phyloP scores from a whole-genome alignment of 2,888 invertebrate species.

The Cetonia aurata region DNA sequence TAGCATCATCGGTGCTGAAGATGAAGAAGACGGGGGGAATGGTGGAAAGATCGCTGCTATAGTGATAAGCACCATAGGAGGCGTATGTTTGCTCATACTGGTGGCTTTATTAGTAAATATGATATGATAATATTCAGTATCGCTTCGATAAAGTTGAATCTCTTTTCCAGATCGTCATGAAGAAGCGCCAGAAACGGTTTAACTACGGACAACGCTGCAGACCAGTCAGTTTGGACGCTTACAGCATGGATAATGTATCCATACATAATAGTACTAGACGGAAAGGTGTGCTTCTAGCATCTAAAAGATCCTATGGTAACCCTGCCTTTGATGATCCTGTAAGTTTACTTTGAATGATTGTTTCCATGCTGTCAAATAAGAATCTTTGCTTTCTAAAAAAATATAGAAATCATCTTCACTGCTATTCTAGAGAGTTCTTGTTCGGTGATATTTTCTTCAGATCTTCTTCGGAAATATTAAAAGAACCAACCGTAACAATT shows the following conservation, averaged over 20 bases:
- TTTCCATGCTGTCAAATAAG: too few relatives aligned
- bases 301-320: slow-evolving; percentile 91
- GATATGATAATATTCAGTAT: background rate
- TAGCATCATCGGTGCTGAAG: slow-evolving; percentile 46
- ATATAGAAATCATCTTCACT: too few relatives aligned
- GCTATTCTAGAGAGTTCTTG: too few relatives aligned
- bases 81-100: slow-evolving; percentile 81
- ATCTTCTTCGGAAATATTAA: too few relatives aligned
- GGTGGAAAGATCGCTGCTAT: slow-evolving; percentile 84
- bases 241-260: slow-evolving; percentile 91
- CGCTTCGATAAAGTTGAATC: background rate
- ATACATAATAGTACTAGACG: slow-evolving; percentile 83
- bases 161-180: slow-evolving; percentile 78
- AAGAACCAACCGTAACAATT: too few relatives aligned
- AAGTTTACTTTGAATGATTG: slow-evolving; percentile 59
- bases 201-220: slow-evolving; percentile 89
- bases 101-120: slow-evolving; percentile 80
- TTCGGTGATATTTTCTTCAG: too few relatives aligned
- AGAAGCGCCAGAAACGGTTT: slow-evolving; percentile 84
- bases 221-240: slow-evolving; percentile 89
- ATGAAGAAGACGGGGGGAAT: slow-evolving; percentile 66
- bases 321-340: slow-evolving; percentile 92
- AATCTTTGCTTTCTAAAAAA: too few relatives aligned
- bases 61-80: slow-evolving; percentile 84
- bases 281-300: slow-evolving; percentile 80